phyloP scores from a whole-genome alignment of 1,140 invertebrate genomes.

The Drosophila prosaltans region DNA sequence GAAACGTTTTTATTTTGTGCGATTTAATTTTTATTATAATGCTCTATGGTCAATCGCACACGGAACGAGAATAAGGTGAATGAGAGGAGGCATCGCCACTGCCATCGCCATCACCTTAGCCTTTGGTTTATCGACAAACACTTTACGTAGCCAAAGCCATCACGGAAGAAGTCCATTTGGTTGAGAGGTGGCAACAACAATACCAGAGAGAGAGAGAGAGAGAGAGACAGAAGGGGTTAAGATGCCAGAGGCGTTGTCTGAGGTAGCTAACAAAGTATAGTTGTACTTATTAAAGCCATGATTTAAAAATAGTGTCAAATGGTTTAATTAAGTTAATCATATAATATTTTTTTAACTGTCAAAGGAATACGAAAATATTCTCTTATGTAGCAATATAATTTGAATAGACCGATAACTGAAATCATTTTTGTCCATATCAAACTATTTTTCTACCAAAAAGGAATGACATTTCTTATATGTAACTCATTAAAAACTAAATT shows the following conservation, averaged over 20 bases:
- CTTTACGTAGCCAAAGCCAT: constrained; percentile 57
- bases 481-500: no score
- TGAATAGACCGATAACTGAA: no score
- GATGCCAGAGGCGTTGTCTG: not conserved
- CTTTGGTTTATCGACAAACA: constrained; percentile 73
- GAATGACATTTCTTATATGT: no score
- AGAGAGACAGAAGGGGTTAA: not conserved
- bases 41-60: constrained; percentile 70
- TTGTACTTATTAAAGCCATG: no score
- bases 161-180: constrained; percentile 43
- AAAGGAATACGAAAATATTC: no score
- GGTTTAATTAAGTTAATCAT: no score
- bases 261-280: not conserved
- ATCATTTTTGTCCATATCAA: no score
- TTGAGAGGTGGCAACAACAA: constrained; percentile 14
- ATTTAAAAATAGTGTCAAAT: no score
- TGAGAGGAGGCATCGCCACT: not conserved
- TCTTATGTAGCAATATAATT: no score
- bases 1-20: constrained; percentile 74
- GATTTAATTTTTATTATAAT: constrained; percentile 80
- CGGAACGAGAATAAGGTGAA: constrained; percentile 10
- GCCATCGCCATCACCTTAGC: constrained; percentile 50
- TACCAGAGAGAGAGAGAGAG: not conserved
- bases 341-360: no score
- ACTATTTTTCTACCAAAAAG: no score